Evolutionary conservation across 2,888 invertebrate species (phyloP), one percentile per base, ranked within the genome.

Genomic region (Acrobeloides nanus): DNA sequence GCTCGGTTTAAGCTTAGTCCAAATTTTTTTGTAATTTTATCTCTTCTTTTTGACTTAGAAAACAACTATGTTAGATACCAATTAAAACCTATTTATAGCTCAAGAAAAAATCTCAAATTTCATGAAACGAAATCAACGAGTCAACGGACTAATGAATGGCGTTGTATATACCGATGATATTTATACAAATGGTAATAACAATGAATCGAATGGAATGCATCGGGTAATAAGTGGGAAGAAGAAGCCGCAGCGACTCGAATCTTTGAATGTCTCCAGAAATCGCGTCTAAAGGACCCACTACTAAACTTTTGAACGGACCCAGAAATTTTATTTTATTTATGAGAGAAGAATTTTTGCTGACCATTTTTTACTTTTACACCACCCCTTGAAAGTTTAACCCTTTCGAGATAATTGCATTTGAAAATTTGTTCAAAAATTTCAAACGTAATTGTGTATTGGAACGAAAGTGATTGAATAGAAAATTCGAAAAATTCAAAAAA

Each of bases 91-190:
- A 8, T 6, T 34, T 50, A 26, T 27, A 51, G 51, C 41, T 2
- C 34, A 45, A 52, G 37, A 52, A 34, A 46, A 46, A 15, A 12
- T 46, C 10, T 53, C 62, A 17, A 54, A 60, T 20, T 71, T 66
- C 38, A 55, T 61, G 12, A 38, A 53, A 25, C 40, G 61, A n/a
- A 62, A 56, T 31, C 57, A 59, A 18, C 64, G 58, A 41, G 60
- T 56, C 41, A 64, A 64, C 33, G 72, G 67, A 17, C 49, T 72
- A 6, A 31, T 62, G n/a, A 66, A 54, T 38, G 72, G 72, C 10
- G 68, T 71, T 20, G 67, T 74, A 23, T 70, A 73, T 46, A 68
- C 68, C 12, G 66, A 69, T 49, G 64, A 64, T 21, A 40, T 69
- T 10, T 57, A 57, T 26, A 56, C 32, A 4, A 7, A 40, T 10